These are phyloP conservation scores for Hephaestus fuliginosus DNA, from an alignment of 2,797 vertebrate species.

Conservation along the genomic window DNA sequence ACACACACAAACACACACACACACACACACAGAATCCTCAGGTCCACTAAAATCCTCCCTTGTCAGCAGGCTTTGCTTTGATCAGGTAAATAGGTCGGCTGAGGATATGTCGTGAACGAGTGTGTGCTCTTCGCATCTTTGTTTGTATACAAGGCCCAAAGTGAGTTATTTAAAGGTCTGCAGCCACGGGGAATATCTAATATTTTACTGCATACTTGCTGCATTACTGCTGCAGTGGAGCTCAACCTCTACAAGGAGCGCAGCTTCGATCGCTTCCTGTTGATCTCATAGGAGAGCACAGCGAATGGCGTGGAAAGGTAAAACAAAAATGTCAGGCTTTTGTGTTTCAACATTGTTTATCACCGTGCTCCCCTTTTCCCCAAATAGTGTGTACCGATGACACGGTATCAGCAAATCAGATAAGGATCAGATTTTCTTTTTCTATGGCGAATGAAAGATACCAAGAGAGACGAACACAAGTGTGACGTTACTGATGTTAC, in stretches of 20 bases:
- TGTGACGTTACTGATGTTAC: not conserved
- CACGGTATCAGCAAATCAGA: not conserved
- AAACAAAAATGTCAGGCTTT: not conserved
- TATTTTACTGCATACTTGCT: constrained; percentile 25
- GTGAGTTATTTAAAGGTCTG: constrained; percentile 33
- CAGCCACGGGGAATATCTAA: not conserved
- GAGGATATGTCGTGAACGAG: constrained; percentile 38
- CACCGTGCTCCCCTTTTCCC: not conserved
- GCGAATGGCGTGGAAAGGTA: not conserved
- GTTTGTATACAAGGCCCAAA: constrained; percentile 21
- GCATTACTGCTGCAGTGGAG: constrained; percentile 32
- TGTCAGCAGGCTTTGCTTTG: constrained; percentile 48
- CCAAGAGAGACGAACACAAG: not conserved
- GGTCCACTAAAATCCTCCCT: constrained; percentile 45
- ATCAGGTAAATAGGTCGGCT: constrained; percentile 63
- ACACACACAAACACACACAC: constrained; percentile 17
- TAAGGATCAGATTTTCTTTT: not conserved
- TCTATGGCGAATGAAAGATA: not conserved
- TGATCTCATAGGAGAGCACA: not conserved
- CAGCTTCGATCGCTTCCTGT: constrained; percentile 8
- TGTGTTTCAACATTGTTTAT: not conserved
- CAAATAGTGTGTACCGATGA: not conserved
- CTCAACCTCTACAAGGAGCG: constrained; percentile 1
- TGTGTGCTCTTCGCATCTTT: constrained; percentile 20
- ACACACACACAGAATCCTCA: constrained; percentile 27